These are phyloP conservation scores for Venusia cambrica DNA, from an alignment of 2,888 invertebrate genomes.

Conservation along the genomic window DNA sequence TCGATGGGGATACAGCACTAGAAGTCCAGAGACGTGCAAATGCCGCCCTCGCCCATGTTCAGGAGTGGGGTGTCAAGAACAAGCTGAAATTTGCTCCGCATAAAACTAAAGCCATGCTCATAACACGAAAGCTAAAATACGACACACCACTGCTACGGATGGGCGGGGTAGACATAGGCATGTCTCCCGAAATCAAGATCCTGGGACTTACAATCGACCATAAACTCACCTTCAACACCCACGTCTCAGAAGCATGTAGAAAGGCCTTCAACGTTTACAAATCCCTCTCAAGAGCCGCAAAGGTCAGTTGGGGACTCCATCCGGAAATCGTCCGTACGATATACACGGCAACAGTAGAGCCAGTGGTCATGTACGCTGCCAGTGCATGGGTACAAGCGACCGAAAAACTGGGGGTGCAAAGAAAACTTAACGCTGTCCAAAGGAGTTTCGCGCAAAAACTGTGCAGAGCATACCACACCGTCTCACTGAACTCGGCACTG, in stretches of 20 bases:
- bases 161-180: slow-evolving; percentile 7
- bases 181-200: slow-evolving; percentile 3
- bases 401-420: no score
- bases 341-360: background rate
- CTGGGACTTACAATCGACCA: slow-evolving; percentile 11
- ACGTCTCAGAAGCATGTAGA: background rate
- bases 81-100: slow-evolving; percentile 6
- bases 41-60: slow-evolving; percentile 2
- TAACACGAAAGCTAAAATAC: background rate
- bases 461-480: no score
- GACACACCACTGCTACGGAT: no score
- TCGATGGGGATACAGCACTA: slow-evolving; percentile 4
- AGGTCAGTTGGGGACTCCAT: slow-evolving; percentile 17
- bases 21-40: slow-evolving; percentile 2
- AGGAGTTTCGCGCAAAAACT: no score
- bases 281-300: slow-evolving; percentile 4
- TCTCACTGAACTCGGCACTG: no score
- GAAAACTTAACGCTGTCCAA: no score
- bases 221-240: slow-evolving; percentile 10
- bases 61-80: slow-evolving; percentile 7
- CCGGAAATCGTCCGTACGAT: slow-evolving; percentile 12
- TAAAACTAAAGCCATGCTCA: slow-evolving; percentile 2
- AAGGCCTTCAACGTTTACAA: slow-evolving; percentile 3
- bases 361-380: background rate
- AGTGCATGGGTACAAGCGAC: no score